Percentiles rank a stretch among this genome's conserved stretches.
phyloP scores from a whole-genome alignment of 2,797 vertebrate species.

The Atherinosoma microstoma region DNA sequence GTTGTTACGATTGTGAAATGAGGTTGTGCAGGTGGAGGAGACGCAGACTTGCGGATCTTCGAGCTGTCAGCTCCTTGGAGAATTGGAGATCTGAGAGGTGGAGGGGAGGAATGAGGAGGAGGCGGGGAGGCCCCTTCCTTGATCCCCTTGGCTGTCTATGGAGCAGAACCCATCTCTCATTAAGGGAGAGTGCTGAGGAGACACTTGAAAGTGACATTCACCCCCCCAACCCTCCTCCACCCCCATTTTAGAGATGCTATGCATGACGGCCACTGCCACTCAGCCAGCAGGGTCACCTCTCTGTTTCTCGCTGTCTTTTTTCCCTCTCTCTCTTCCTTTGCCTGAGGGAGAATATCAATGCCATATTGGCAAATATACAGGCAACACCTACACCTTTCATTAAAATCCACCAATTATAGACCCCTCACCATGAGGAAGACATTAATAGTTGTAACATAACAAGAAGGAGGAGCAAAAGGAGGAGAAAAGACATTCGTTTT shows the following conservation, averaged over 20 bases:
- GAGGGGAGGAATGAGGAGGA: conserved; percentile 72
- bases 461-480: conserved; percentile 64
- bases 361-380: conserved; percentile 85
- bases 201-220: conserved; percentile 88
- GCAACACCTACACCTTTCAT: conserved; percentile 77
- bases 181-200: conserved; percentile 85
- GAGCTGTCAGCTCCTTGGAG: conserved; percentile 88
- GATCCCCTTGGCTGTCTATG: conserved; percentile 85
- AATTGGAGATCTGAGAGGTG: conserved; percentile 83
- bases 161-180: conserved; percentile 88
- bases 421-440: conserved; percentile 86
- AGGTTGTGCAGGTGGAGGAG: conserved; percentile 83
- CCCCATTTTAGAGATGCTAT: conserved; percentile 83
- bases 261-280: conserved; percentile 85
- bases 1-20: conserved; percentile 75
- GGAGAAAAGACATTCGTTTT: conserved; percentile 84
- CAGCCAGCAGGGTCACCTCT: conserved; percentile 85
- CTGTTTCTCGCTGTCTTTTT: conserved; percentile 63
- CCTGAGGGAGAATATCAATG: conserved; percentile 87
- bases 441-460: conserved; percentile 68
- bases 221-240: no score
- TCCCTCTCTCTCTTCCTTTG: conserved; percentile 73
- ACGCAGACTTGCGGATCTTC: conserved; percentile 84
- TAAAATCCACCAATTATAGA: conserved; percentile 90
- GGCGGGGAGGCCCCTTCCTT: conserved; percentile 78